Evolutionary conservation across 2,113 vertebrate species (phyloP).

Genomic region (Corapipo altera): DNA sequence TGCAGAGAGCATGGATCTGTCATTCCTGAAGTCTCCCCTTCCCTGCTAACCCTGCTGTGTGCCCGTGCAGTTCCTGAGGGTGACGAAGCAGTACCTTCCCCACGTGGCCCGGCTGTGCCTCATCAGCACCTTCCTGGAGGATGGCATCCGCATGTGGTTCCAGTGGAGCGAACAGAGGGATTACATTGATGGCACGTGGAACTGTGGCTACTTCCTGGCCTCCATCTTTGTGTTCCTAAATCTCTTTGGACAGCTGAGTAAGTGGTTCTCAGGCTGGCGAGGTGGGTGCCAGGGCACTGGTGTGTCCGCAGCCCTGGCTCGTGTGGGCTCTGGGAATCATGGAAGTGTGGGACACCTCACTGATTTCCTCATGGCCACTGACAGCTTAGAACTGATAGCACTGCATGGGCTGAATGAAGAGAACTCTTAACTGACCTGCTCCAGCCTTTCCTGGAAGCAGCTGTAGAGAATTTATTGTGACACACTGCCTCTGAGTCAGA

Average conservation of each 20-base stretch:
- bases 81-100: slow-evolving; percentile 97
- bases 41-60: background rate
- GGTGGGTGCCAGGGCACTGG: background rate
- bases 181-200: slow-evolving; percentile 95
- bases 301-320: background rate
- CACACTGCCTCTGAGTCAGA: background rate
- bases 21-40: too few relatives aligned
- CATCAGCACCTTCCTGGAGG: slow-evolving; percentile 98
- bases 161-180: slow-evolving; percentile 97
- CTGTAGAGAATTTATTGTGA: background rate
- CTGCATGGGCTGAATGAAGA: background rate
- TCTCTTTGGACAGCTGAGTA: slow-evolving; percentile 92
- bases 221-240: slow-evolving; percentile 93
- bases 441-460: background rate
- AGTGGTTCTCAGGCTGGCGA: slow-evolving; percentile 50
- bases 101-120: slow-evolving; percentile 94
- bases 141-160: slow-evolving; percentile 99
- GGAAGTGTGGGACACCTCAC: background rate
- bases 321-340: background rate
- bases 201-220: slow-evolving; percentile 92
- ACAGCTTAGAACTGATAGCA: background rate
- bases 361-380: background rate
- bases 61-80: slow-evolving; percentile 85
- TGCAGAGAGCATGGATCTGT: background rate
- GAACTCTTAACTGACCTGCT: background rate